Percentiles rank a stretch among this genome's conserved stretches.
phyloP scores from a whole-genome alignment of 2,797 vertebrate species.

The Melopsittacus undulatus region DNA sequence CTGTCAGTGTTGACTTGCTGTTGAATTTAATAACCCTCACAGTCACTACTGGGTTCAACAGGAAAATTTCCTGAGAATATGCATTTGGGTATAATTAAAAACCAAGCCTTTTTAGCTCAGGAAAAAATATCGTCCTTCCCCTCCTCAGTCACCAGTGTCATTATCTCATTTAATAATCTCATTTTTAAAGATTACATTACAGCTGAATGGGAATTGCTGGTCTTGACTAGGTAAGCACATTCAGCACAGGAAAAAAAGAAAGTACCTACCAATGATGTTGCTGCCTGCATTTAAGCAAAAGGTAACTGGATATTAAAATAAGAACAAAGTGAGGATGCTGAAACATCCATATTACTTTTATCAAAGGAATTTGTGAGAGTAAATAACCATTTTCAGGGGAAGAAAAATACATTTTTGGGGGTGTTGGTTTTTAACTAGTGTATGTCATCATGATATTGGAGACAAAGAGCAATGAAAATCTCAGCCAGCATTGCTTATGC shows the following conservation, averaged over 20 bases:
- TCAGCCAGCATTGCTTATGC: neutral
- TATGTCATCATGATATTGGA: neutral
- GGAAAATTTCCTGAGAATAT: neutral
- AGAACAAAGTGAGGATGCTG: neutral
- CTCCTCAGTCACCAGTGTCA: neutral
- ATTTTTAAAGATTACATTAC: slow-evolving; percentile 33
- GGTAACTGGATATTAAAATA: neutral
- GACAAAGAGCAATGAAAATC: neutral
- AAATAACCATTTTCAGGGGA: neutral
- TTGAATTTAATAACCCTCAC: slow-evolving; percentile 2
- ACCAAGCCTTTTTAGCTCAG: neutral
- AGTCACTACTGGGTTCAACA: neutral
- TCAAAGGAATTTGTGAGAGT: neutral
- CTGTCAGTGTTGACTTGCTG: neutral
- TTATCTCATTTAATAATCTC: slow-evolving; percentile 34
- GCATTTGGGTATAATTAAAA: slow-evolving; percentile 36
- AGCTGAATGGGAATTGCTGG: slow-evolving; percentile 27
- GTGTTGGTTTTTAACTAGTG: neutral
- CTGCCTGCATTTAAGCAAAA: neutral
- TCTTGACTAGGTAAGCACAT: slow-evolving; percentile 13
- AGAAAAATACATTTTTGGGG: neutral
- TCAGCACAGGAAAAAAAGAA: neutral
- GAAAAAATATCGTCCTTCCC: neutral
- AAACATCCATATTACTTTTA: neutral
- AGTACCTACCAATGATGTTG: neutral